Base-by-base conservation (phyloP, 2,797 vertebrate species). In the Helarctos malayanus region DNA sequence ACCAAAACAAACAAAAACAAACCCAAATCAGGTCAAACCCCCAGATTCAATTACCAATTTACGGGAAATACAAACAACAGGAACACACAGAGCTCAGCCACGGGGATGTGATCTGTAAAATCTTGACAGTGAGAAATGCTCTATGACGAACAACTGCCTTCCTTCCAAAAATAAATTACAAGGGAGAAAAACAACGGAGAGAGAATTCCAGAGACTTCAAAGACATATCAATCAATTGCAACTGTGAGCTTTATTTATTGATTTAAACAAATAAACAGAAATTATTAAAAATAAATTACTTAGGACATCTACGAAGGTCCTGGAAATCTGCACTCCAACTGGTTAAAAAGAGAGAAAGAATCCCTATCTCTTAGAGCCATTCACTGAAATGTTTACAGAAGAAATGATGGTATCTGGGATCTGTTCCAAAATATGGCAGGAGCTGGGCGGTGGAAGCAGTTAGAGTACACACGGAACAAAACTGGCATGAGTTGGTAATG, bases 221-320 rank as follows among this genome's bases (percentile, higher is more conserved):
- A 75, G 79, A 52, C 38, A 19, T 1, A 89, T 45, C 23, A 38
- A 18, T 75, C 27, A 65, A 79, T 9, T 65, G 27, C 21, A 18
- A 65, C 35, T 57, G 56, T 65, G 29, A n/a, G 63, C 27, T 29
- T 75, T 80, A 79, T 52, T 35, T 57, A 32, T 38, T 73, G 47
- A 93, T 25, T 61, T 95, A 93, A 91, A 54, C 76, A 94, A 83
- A 83, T 2, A n/a, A 82, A 79, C 15, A 80, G 76, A 75, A 87
- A 76, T 71, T 18, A 56, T 29, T n/a, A 76, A 86, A 88, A 90
- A 94, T 41, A 69, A 91, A 21, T 29, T 54, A 38, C 7, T 69
- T 45, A 38, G 13, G 63, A 12, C 16, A 80, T 59, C 63, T 49
- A 45, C 27, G 57, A 69, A 75, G 79, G 45, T 21, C 57, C 49